Base-by-base conservation (phyloP, 2,797 vertebrate species). In the Rhadinocentrus ornatus region DNA sequence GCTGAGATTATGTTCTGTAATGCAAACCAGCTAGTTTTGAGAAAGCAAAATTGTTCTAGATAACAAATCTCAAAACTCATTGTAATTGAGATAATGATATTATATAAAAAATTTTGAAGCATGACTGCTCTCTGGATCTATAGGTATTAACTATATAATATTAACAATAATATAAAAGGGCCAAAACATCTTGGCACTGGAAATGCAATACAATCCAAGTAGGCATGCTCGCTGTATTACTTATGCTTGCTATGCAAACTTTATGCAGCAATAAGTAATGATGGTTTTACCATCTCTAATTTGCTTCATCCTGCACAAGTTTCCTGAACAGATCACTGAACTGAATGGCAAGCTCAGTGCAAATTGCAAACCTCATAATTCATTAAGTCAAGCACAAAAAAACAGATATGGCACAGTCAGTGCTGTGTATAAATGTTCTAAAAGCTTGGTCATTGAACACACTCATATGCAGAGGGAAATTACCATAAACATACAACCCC, bases 241-340 rank as follows among this genome's bases (percentile, higher is more conserved):
- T 8, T 1, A 3, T 10, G 46, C 7, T 22, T 18, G 18, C n/a
- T 48, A 22, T 48, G n/a, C 46, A 48, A 7, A 48, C 8, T 48
- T n/a, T 8, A 48, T 22, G 46, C n/a, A 22, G 6, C 22, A 48
- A 48, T 48, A 48, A 22, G 20, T 22, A 6, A 5, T 52, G 50
- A 52, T 24, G 26, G 24, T 52, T 52, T 52, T 52, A 11, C 24
- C 50, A 52, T 12, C 50, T 52, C 22, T 52, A 13, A 52, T 46
- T 24, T 6, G 41, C 22, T 52, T 52, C 50, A 52, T 12, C 50
- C n/a, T 52, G 22, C 24, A 24, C 50, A 52, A 52, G 22, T 52
- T 24, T 52, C 24, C 50, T 24, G 24, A 52, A 52, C 50, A 52
- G 50, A 52, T 52, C 50, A 52, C 50, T 52, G 50, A 52, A 52